These are phyloP conservation scores for Tautogolabrus adspersus DNA, from an alignment of 2,113 vertebrate genomes.

Conservation along the genomic window DNA sequence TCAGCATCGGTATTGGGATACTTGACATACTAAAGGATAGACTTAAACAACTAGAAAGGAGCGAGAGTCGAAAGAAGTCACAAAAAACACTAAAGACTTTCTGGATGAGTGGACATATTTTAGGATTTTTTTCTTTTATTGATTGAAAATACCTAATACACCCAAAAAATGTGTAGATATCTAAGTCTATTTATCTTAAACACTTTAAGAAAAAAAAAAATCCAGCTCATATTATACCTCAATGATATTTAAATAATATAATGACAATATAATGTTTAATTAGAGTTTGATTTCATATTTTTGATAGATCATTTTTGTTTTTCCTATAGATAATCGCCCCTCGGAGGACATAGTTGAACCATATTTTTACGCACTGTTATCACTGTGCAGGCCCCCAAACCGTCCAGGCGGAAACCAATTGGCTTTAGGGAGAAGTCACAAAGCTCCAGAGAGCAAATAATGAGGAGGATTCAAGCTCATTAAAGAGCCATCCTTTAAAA, in stretches of 20 bases:
- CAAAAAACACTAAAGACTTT: not conserved
- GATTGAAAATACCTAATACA: no score
- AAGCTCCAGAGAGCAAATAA: constrained; percentile 76
- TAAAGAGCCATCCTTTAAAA: constrained; percentile 67
- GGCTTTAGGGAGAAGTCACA: constrained; percentile 80
- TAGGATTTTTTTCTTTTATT: no score
- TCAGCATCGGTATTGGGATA: constrained; percentile 75
- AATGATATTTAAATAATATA: no score
- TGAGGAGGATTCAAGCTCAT: constrained; percentile 52
- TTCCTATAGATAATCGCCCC: not conserved
- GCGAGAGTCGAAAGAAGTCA: constrained; percentile 16
- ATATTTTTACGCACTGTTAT: constrained; percentile 38
- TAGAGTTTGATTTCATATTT: no score
- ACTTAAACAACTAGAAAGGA: constrained; percentile 43
- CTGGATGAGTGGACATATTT: not conserved
- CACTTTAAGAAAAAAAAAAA: no score
- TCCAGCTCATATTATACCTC: no score
- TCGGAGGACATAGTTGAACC: constrained; percentile 8
- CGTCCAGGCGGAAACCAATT: constrained; percentile 69
- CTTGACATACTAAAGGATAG: constrained; percentile 70
- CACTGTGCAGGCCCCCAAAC: constrained; percentile 49
- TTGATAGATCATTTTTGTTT: no score
- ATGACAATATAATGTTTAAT: no score
- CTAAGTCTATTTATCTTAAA: no score
- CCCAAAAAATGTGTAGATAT: no score